Percentiles rank a stretch among this genome's conserved stretches.
phyloP scores from a whole-genome alignment of 2,888 invertebrate species.

The Craniophora ligustri region DNA sequence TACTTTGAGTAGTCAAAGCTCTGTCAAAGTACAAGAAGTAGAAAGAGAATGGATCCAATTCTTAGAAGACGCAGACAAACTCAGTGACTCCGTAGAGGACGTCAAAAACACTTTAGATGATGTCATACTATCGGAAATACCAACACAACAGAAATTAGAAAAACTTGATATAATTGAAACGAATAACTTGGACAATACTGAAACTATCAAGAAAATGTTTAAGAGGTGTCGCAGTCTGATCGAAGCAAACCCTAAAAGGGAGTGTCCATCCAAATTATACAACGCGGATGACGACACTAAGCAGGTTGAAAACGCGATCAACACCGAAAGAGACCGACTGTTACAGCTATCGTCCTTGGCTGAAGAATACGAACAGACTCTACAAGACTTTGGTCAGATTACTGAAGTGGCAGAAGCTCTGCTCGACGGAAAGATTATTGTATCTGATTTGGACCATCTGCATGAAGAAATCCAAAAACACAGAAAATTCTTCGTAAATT shows the following conservation, averaged over 20 bases:
- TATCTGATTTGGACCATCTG: constrained; percentile 93
- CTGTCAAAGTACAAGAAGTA: constrained; percentile 84
- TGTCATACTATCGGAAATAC: constrained; percentile 89
- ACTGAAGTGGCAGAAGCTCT: constrained; percentile 95
- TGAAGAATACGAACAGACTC: constrained; percentile 96
- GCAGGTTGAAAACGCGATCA: constrained; percentile 91
- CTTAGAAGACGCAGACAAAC: constrained; percentile 89
- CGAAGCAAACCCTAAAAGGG: constrained; percentile 91
- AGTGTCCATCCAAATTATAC: constrained; percentile 91
- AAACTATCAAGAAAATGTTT: constrained; percentile 89
- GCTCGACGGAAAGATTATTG: constrained; percentile 93
- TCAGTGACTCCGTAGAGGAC: constrained; percentile 85
- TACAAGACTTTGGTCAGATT: constrained; percentile 95
- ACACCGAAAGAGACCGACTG: constrained; percentile 92
- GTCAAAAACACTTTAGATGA: constrained; percentile 87
- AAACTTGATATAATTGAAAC: constrained; percentile 92
- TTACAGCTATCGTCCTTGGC: constrained; percentile 92
- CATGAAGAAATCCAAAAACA: constrained; percentile 97
- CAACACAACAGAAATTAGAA: constrained; percentile 91
- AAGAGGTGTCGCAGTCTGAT: constrained; percentile 90
- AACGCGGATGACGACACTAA: constrained; percentile 90
- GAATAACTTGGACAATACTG: constrained; percentile 89
- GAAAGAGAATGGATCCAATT: constrained; percentile 92
- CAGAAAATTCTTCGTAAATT: constrained; percentile 95
- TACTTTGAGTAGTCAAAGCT: constrained; percentile 87